phyloP scores from a whole-genome alignment of 2,797 vertebrate genomes.

The Lates japonicus region DNA sequence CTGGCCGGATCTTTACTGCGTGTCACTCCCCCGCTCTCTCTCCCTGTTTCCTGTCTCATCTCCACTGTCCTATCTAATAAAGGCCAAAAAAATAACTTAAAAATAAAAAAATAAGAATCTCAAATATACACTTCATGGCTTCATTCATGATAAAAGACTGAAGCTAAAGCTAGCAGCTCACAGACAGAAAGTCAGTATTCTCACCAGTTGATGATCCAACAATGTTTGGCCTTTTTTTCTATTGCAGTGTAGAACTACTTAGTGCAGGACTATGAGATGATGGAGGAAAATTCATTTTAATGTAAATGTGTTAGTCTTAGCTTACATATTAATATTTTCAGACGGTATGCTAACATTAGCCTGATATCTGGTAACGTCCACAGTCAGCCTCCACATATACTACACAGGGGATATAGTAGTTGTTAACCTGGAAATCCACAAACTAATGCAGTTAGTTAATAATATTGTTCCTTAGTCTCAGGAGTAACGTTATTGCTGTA shows the following conservation, averaged over 20 bases:
- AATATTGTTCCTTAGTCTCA: not conserved
- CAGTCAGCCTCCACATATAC: not conserved
- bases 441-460: not conserved
- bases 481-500: not conserved
- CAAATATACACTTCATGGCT: not conserved
- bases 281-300: not conserved
- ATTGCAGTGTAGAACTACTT: not conserved
- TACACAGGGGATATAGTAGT: not conserved
- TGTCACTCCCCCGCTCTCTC: too few species aligned
- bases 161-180: not conserved
- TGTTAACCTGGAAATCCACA: not conserved
- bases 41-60: too few species aligned
- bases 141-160: not conserved
- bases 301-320: not conserved
- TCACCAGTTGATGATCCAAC: not conserved
- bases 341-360: not conserved
- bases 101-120: not conserved
- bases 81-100: too few species aligned
- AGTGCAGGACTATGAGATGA: not conserved
- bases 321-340: not conserved
- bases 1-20: too few species aligned
- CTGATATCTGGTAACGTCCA: not conserved
- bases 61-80: too few species aligned
- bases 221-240: not conserved
- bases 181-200: not conserved